These are phyloP conservation scores for Falcaria lacertinaria DNA, from an alignment of 2,888 invertebrate genomes.

Conservation along the genomic window DNA sequence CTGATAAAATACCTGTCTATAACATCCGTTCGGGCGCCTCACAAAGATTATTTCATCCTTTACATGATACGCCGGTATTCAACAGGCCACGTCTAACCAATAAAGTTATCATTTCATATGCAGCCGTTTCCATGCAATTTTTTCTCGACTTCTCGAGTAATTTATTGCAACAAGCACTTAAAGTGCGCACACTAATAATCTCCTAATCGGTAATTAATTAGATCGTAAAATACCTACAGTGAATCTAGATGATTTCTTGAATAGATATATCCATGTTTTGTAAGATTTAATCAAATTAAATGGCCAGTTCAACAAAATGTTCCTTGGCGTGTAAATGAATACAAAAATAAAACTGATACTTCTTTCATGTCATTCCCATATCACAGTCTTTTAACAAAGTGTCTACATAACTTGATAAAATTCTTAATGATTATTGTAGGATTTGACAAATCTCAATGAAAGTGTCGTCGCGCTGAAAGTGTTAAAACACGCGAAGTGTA, in stretches of 20 bases:
- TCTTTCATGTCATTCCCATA: not conserved
- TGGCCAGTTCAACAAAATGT: too few relatives aligned
- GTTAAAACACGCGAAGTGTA: not conserved
- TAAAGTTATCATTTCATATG: too few relatives aligned
- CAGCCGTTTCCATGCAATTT: too few relatives aligned
- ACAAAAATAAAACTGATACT: not conserved
- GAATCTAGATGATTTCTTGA: too few relatives aligned
- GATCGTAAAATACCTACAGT: too few relatives aligned
- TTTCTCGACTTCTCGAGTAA: too few relatives aligned
- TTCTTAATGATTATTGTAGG: not conserved
- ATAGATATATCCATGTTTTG: too few relatives aligned
- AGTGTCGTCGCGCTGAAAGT: not conserved
- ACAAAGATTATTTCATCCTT: conserved; percentile 13
- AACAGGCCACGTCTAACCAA: not conserved
- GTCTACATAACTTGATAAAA: not conserved
- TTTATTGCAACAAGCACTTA: too few relatives aligned
- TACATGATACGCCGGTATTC: not conserved
- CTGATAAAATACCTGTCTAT: conserved; percentile 47
- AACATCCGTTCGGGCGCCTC: conserved; percentile 23
- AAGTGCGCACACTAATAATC: too few relatives aligned
- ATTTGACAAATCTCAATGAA: not conserved
- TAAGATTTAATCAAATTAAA: too few relatives aligned
- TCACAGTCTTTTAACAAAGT: not conserved
- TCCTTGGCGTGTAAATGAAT: too few relatives aligned
- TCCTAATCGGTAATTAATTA: too few relatives aligned